phyloP scores from a whole-genome alignment of 2,888 invertebrate species.

The Artemia sinica region DNA sequence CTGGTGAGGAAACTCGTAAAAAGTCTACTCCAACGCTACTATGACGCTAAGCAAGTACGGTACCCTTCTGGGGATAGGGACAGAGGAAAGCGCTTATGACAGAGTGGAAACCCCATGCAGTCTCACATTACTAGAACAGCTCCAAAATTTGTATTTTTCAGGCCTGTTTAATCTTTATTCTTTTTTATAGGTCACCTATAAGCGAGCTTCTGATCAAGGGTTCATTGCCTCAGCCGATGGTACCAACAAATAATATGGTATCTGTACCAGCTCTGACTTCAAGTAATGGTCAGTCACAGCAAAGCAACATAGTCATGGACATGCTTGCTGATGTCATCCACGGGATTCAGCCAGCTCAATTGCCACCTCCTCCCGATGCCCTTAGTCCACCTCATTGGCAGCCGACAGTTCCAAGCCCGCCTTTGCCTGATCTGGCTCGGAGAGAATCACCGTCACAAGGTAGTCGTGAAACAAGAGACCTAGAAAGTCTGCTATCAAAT shows the following conservation, averaged over 20 bases:
- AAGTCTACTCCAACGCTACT: too few relatives aligned
- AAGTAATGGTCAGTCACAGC: background rate
- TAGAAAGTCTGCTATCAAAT: background rate
- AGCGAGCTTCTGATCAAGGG: conserved; percentile 1
- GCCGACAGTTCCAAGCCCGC: background rate
- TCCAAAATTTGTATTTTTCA: too few relatives aligned
- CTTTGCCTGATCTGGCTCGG: background rate
- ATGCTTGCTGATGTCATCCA: conserved; percentile 7
- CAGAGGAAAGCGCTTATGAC: too few relatives aligned
- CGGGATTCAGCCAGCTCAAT: background rate
- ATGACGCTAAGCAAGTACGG: too few relatives aligned
- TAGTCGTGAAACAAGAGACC: background rate
- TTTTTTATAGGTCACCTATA: background rate
- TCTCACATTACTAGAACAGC: too few relatives aligned
- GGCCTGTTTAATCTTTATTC: background rate
- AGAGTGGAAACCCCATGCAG: too few relatives aligned
- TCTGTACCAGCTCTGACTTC: background rate
- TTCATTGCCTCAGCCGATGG: background rate
- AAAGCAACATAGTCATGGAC: conserved; percentile 7
- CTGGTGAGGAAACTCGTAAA: too few relatives aligned
- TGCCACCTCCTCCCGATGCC: background rate
- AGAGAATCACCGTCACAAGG: background rate
- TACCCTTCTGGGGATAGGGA: too few relatives aligned
- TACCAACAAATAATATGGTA: background rate
- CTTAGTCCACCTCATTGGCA: background rate